These are phyloP conservation scores for Xestia xanthographa DNA, from an alignment of 2,888 invertebrate genomes.

Conservation along the genomic window DNA sequence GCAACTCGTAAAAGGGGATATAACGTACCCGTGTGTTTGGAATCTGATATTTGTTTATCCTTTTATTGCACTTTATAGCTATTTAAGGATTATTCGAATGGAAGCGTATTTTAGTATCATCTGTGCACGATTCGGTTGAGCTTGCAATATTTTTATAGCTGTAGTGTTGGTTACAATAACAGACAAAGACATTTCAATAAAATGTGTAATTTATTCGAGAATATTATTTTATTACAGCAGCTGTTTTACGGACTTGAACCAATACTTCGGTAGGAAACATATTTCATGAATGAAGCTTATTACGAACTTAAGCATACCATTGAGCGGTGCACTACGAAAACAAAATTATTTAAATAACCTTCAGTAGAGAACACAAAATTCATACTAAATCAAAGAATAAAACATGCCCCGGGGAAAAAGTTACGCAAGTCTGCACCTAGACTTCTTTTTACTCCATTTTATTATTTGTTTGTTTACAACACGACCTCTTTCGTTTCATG, in stretches of 20 bases:
- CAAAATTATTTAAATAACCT: neutral
- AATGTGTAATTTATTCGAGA: slow-evolving; percentile 24
- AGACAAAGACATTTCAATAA: slow-evolving; percentile 35
- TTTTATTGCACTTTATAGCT: slow-evolving; percentile 57
- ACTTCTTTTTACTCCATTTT: slow-evolving; percentile 19
- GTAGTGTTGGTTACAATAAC: slow-evolving; percentile 34
- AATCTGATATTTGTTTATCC: slow-evolving; percentile 60
- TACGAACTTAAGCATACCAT: neutral
- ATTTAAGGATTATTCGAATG: slow-evolving; percentile 56
- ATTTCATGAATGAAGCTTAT: slow-evolving; percentile 23
- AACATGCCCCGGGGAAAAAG: neutral
- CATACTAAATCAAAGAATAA: neutral
- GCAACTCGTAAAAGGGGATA: slow-evolving; percentile 65
- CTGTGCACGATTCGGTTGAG: slow-evolving; percentile 35
- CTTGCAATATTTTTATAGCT: slow-evolving; percentile 53
- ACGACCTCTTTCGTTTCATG: slow-evolving; percentile 34
- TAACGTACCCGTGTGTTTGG: slow-evolving; percentile 43
- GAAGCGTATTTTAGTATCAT: slow-evolving; percentile 51
- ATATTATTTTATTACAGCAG: slow-evolving; percentile 20
- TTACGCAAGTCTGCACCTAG: slow-evolving; percentile 18
- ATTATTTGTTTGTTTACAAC: slow-evolving; percentile 35
- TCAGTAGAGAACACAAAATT: neutral
- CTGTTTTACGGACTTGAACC: slow-evolving; percentile 8
- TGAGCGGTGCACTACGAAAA: neutral
- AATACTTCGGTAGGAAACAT: slow-evolving; percentile 3